These are phyloP conservation scores for Drosophila lacteicornis DNA, from an alignment of 1,140 invertebrate genomes.

Conservation along the genomic window DNA sequence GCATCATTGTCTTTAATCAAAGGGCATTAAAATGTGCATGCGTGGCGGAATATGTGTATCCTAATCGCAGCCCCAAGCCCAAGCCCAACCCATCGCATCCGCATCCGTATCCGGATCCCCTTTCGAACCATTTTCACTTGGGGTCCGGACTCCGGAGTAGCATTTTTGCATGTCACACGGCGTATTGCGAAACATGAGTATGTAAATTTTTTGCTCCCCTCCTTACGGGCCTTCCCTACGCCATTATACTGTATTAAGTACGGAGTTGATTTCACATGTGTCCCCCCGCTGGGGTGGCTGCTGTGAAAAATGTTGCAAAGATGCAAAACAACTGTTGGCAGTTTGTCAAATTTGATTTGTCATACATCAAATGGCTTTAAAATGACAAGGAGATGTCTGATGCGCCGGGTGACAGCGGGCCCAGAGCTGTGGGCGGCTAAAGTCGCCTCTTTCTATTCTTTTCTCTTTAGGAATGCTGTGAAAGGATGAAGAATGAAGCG, in stretches of 20 bases:
- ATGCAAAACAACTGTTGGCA: constrained; percentile 82
- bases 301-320: constrained; percentile 75
- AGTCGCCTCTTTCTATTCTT: constrained; percentile 6
- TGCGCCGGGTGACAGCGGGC: constrained; percentile 35
- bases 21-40: constrained; percentile 50
- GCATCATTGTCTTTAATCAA: constrained; percentile 66
- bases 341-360: constrained; percentile 83
- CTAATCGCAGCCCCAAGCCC: constrained; percentile 7
- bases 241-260: constrained; percentile 75
- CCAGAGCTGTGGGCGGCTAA: constrained; percentile 12
- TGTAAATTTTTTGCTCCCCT: constrained; percentile 64
- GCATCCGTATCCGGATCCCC: constrained; percentile 12
- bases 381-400: constrained; percentile 67
- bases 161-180: constrained; percentile 72
- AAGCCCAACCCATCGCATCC: constrained; percentile 2
- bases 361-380: constrained; percentile 82
- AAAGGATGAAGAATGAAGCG: constrained; percentile 12
- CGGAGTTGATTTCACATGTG: constrained; percentile 73
- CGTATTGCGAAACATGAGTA: constrained; percentile 75
- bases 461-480: constrained; percentile 13
- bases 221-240: constrained; percentile 20
- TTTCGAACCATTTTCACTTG: constrained; percentile 15
- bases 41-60: constrained; percentile 13
- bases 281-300: constrained; percentile 13
- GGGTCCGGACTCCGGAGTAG: constrained; percentile 1